Conservation (phyloP, 1,140 invertebrate species). For the Gonatopus flavifemur region DNA sequence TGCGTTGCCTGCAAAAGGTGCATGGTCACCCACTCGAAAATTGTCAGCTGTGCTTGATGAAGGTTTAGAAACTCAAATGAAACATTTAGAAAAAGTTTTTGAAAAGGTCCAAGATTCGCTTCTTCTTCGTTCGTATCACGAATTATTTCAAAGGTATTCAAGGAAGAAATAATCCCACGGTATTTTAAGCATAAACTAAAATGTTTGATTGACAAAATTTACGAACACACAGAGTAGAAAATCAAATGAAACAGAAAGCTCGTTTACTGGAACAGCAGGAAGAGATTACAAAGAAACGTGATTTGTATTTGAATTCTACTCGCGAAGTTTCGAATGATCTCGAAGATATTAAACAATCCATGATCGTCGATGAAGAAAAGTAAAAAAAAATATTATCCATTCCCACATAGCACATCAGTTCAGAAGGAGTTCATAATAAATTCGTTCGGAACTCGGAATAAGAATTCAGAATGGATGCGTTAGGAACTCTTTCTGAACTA, state of each 20-base stretch:
- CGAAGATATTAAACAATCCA: slow-evolving; percentile 60
- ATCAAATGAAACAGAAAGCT: slow-evolving; percentile 51
- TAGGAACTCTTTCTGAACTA: too few species aligned
- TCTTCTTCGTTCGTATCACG: slow-evolving; percentile 51
- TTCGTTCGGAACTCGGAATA: too few species aligned
- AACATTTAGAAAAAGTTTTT: slow-evolving; percentile 56
- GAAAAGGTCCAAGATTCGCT: slow-evolving; percentile 47
- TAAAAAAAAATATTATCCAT: slow-evolving; percentile 24
- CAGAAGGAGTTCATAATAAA: too few species aligned
- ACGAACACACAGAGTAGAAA: slow-evolving; percentile 55
- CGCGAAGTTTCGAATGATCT: slow-evolving; percentile 61
- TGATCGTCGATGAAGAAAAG: slow-evolving; percentile 40
- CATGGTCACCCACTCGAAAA: slow-evolving; percentile 27
- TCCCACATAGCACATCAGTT: too few species aligned
- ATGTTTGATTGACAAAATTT: slow-evolving; percentile 39
- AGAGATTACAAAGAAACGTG: slow-evolving; percentile 54
- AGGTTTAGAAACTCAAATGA: slow-evolving; percentile 52
- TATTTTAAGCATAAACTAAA: slow-evolving; percentile 46
- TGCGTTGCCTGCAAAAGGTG: slow-evolving; percentile 46
- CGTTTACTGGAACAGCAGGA: slow-evolving; percentile 57
- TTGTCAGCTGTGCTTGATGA: slow-evolving; percentile 37
- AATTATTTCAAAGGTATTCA: slow-evolving; percentile 58
- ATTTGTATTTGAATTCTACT: slow-evolving; percentile 57
- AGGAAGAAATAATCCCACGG: too few species aligned
- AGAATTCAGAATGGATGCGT: too few species aligned